Evolutionary conservation across 1,140 invertebrate species (phyloP), one percentile per base, ranked within the genome.

Genomic region (Sesamia nonagrioides): DNA sequence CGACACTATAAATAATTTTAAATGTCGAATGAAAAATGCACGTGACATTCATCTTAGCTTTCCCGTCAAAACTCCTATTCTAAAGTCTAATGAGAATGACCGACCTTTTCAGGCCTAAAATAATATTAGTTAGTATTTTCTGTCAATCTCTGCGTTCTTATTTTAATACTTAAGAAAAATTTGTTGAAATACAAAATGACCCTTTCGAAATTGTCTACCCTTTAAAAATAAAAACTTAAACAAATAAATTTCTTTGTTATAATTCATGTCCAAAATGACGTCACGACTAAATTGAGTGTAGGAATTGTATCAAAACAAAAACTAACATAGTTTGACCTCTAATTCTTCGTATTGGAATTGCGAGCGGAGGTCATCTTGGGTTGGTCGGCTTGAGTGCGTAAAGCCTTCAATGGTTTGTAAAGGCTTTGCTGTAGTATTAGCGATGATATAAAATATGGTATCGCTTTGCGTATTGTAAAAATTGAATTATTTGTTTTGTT

Each of bases 221-320:
- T 56, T 56, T 27, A 18, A 2, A 56, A 56, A 54, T 27, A 56
- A 56, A 13, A 27, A 56, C 6, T 3, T 27, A 27, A 56, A 56
- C 18, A 27, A 56, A n/a, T 13, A 27, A 56, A 56, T 56, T 56
- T 56, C 54, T 56, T 56, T 56, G 54, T 56, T 56, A 27, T 56
- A 33, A 13, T 13, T 56, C 21, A 56, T 21, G 54, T 27, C 11
- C 3, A 56, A 7, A 2, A 33, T 56, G 54, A 56, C 54, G 54
- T 56, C 54, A 27, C 27, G 0, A 13, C 21, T 11, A 56, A 27
- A 9, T 56, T 11, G 9, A 56, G 21, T 56, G 54, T 56, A 21
- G 54, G 54, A 56, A 56, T 8, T 56, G 54, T 56, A 56, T 56
- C 54, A 56, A 56, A 56, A 27, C 54, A 56, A 56, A 27, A 56